Evolutionary conservation across 2,888 invertebrate species (phyloP).

Genomic region (Cancer borealis): DNA sequence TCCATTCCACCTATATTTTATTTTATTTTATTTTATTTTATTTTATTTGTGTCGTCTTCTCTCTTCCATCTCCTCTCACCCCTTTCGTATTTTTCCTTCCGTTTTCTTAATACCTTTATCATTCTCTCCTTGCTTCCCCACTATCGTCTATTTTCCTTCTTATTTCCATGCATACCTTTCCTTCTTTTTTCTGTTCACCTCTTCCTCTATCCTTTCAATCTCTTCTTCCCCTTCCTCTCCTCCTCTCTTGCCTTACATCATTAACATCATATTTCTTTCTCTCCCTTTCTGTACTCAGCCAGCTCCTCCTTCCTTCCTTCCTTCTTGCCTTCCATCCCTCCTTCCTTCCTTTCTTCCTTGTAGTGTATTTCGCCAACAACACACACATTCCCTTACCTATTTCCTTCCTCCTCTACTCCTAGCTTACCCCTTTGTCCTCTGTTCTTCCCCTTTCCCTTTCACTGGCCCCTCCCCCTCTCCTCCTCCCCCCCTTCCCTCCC

Average conservation of each 20-base stretch:
- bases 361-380: too few species aligned
- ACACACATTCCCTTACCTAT: background rate
- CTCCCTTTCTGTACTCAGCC: background rate
- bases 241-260: background rate
- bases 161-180: background rate
- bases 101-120: background rate
- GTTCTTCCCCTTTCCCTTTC: background rate
- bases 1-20: background rate
- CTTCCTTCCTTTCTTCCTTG: too few species aligned
- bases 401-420: background rate
- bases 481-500: too few species aligned
- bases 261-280: background rate
- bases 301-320: too few species aligned
- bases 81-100: background rate
- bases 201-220: too few species aligned
- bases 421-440: too few species aligned
- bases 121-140: background rate
- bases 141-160: background rate
- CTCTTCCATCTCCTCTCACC: slow-evolving; percentile 20
- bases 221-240: background rate
- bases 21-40: background rate
- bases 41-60: too few species aligned
- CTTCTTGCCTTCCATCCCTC: too few species aligned
- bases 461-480: background rate
- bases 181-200: too few species aligned